A percentile compares a stretch with the other conserved stretches of the same genome.
Conservation (phyloP, 2,888 invertebrate species). For the Amaurobius ferox region DNA sequence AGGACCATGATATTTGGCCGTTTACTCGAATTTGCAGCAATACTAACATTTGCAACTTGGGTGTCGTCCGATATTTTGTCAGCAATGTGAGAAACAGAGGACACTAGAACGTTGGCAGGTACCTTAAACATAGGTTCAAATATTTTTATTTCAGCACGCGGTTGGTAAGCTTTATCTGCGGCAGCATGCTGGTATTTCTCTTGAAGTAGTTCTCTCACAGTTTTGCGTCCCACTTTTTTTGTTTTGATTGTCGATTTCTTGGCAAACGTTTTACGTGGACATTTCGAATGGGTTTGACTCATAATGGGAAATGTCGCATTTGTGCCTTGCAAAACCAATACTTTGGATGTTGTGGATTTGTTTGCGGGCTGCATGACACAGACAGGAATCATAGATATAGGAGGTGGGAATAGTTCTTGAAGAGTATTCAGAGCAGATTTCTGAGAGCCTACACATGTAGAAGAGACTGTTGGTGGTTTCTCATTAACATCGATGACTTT, state of each 20-base stretch:
- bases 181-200: background rate
- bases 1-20: slow-evolving; percentile 51
- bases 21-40: background rate
- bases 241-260: slow-evolving; percentile 8
- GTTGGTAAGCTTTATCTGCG: background rate
- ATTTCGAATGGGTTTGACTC: background rate
- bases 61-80: background rate
- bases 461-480: too few species aligned
- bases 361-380: background rate
- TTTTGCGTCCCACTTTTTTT: slow-evolving; percentile 41
- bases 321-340: slow-evolving; percentile 19
- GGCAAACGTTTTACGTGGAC: background rate
- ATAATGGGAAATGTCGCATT: background rate
- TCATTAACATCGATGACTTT: too few species aligned
- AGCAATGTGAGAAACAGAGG: background rate
- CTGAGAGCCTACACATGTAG: background rate
- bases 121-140: slow-evolving; percentile 20
- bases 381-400: slow-evolving; percentile 40
- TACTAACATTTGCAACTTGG: background rate
- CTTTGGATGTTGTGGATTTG: slow-evolving; percentile 23
- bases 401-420: slow-evolving; percentile 21
- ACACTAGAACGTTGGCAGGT: too few species aligned
- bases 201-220: slow-evolving; percentile 43
- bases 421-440: background rate
- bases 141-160: slow-evolving; percentile 4